Conservation (phyloP, 1,140 invertebrate genomes). For the Eriocheir sinensis region DNA sequence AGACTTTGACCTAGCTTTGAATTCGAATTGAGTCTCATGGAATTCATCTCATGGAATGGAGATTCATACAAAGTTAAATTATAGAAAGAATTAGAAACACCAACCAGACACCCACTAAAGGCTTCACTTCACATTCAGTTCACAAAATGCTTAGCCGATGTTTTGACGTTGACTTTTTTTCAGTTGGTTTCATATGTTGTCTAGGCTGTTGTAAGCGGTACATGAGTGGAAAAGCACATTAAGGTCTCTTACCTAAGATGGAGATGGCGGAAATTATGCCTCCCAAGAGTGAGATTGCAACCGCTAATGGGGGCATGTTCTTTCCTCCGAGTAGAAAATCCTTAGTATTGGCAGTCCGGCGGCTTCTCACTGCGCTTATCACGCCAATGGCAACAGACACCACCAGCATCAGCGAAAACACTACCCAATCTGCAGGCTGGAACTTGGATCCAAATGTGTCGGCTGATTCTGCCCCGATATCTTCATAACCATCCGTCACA, state of each 20-base stretch:
- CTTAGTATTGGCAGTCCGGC: constrained; percentile 86
- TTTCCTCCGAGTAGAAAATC: constrained; percentile 90
- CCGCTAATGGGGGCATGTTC: constrained; percentile 90
- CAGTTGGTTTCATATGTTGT: too few relatives aligned
- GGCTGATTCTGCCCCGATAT: neutral
- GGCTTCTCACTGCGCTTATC: constrained; percentile 88
- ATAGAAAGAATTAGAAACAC: too few relatives aligned
- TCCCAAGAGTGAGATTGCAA: constrained; percentile 89
- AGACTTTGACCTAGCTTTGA: too few relatives aligned
- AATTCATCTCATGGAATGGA: too few relatives aligned
- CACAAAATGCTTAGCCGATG: too few relatives aligned
- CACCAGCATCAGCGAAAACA: constrained; percentile 85
- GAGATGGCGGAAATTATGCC: constrained; percentile 59
- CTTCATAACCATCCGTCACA: neutral
- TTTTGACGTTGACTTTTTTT: too few relatives aligned
- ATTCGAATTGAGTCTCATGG: too few relatives aligned
- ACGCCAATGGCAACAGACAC: constrained; percentile 84
- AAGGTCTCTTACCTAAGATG: constrained; percentile 62
- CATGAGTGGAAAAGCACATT: too few relatives aligned
- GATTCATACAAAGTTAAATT: too few relatives aligned
- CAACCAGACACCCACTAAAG: too few relatives aligned
- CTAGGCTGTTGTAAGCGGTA: too few relatives aligned
- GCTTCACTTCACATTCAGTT: too few relatives aligned
- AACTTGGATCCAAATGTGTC: neutral
- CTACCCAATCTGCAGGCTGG: constrained; percentile 79